Evolutionary conservation across 2,113 vertebrate genomes (phyloP), one percentile per base, ranked within the genome.

Genomic region (Lasiurus borealis): DNA sequence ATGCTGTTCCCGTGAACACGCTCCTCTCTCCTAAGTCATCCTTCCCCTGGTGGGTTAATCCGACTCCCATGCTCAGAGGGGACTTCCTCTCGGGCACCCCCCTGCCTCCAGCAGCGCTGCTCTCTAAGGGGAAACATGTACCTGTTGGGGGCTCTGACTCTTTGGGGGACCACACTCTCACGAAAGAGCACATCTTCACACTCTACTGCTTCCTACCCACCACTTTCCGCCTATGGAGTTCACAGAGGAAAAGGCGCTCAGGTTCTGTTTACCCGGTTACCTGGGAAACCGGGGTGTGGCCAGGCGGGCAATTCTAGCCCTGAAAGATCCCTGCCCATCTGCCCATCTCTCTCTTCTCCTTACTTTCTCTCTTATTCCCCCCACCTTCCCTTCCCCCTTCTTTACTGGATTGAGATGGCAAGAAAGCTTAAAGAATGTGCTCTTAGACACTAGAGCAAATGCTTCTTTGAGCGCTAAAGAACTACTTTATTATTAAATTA

Each of bases 281-380:
- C 97, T 84, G 44, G 96, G 97, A 92, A 96, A 97, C 97, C 4
- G 87, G 95, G 97, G 96, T 77, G 96, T 93, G 90, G 94, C 95
- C 72, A 72, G 78, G 46, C 16, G 19, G 6, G 6, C 46, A 14
- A 44, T 16, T 54, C 83, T 48, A 52, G n/a, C 44, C 4, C 1
- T 0, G 0, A 1, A 2, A 1, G 18, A 19, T n/a, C n/a, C 50
- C 52, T 2, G 0, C 8, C 50, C 44, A 34, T 36, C 40, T 48
- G 1, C 21, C 44, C 44, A 21, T 57, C 40, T 48, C 14, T n/a
- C 50, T 16, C 5, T n/a, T n/a, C 29, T 8, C 8, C 64, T 48
- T 3, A 1, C 23, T 25, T 21, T 27, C 34, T 14, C 18, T 40
- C 46, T 69, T 34, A 14, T 8, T n/a, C 15, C 48, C 4, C 13